phyloP scores from a whole-genome alignment of 2,797 vertebrate species.

The Thunnus albacares region DNA sequence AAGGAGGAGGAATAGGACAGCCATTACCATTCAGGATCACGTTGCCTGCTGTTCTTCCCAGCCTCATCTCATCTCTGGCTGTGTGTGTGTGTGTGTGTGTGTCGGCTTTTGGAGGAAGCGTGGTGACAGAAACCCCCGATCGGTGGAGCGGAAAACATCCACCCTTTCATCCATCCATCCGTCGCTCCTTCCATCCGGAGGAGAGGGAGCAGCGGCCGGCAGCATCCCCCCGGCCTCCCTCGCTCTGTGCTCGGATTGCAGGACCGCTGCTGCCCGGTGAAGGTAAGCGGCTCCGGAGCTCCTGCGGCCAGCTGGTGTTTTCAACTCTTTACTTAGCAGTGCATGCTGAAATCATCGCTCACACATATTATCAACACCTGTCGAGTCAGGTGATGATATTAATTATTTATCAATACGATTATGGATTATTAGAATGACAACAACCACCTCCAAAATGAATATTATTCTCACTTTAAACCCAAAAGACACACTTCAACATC shows the following conservation, averaged over 20 bases:
- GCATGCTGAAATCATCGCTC: neutral
- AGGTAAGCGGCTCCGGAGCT: conserved; percentile 75
- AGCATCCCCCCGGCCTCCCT: conserved; percentile 67
- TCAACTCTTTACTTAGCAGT: neutral
- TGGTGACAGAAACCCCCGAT: neutral
- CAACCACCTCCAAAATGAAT: neutral
- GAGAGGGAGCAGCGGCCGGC: conserved; percentile 55
- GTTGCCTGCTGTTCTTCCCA: conserved; percentile 41
- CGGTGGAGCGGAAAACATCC: conserved; percentile 31
- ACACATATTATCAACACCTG: neutral
- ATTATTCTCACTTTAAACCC: neutral
- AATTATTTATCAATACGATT: neutral
- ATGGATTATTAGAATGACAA: neutral
- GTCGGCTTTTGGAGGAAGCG: conserved; percentile 9
- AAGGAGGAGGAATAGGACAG: conserved; percentile 66
- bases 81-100: neutral
- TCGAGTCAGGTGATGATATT: neutral
- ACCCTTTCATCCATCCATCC: conserved; percentile 6
- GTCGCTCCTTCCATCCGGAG: conserved; percentile 34
- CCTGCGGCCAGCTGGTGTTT: neutral
- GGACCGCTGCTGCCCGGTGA: conserved; percentile 74
- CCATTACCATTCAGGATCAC: conserved; percentile 79
- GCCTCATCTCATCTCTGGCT: conserved; percentile 28
- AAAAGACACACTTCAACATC: neutral
- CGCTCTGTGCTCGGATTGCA: conserved; percentile 69